Base-by-base conservation (phyloP, 1,140 invertebrate genomes). In the Ceratosolen fusciceps region DNA sequence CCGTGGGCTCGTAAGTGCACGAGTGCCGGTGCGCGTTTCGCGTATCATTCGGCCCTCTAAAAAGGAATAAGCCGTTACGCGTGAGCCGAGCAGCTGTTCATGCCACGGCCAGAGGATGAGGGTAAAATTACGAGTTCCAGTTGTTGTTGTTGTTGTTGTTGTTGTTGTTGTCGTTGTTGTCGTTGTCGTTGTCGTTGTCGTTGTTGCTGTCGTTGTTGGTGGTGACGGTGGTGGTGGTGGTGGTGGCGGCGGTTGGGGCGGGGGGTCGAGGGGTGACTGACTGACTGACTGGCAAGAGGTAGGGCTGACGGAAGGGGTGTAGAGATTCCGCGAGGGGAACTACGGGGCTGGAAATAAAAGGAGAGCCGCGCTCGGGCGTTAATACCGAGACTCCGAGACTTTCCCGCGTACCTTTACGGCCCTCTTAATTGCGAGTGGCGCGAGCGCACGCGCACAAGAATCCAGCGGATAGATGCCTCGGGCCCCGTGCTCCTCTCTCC, bases 361-460 rank as follows among this genome's bases (percentile, higher is more conserved):
- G n/a, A 72, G 19, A 71, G 37, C 31, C 43, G 70, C 54, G 56
- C 2, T 1, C 19, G 1, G 31, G 72, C 56, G n/a, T 37, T 14
- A 56, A 56, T 54, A 77, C 58, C 19, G 39, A n/a, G 52, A 12
- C 74, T 70, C 65, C 29, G 60, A 56, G 60, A 26, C 14, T 73
- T 65, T 49, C 39, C 68, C 37, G 26, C 29, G 34, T 71, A 52
- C 49, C 29, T 80, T 82, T 81, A 82, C 76, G 79, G 81, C 68
- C 74, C 80, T 37, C 79, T 84, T 85, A 83, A 84, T 81, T 78
- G 74, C 60, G 58, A 16, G 73, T 75, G 62, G 52, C 65, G 37
- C 76, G 16, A 21, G 16, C 58, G 16, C n/a, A n/a, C n/a, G n/a
- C 52, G 79, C 80, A 49, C 72, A 77, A 79, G 77, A 81, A 81